phyloP scores from a whole-genome alignment of 1,140 invertebrate genomes.

The Microplitis demolitor region DNA sequence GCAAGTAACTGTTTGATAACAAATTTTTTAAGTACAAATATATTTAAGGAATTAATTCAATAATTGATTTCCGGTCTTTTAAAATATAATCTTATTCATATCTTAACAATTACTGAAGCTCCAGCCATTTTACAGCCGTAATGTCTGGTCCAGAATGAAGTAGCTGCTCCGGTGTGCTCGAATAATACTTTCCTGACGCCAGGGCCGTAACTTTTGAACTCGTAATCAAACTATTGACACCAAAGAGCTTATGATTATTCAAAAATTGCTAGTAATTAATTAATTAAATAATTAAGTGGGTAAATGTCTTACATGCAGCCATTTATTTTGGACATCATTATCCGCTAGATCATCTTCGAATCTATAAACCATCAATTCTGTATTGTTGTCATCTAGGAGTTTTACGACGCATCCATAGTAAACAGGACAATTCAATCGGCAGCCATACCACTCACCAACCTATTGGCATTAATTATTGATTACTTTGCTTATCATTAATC shows the following conservation, averaged over 20 bases:
- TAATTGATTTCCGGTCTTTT: too few relatives aligned
- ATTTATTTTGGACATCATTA: slow-evolving; percentile 44
- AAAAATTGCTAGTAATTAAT: background rate
- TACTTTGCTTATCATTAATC: too few relatives aligned
- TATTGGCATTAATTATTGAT: slow-evolving; percentile 21
- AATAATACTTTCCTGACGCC: slow-evolving; percentile 49
- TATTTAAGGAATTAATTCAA: too few relatives aligned
- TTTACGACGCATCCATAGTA: slow-evolving; percentile 34
- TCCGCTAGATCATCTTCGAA: slow-evolving; percentile 34
- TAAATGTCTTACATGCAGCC: slow-evolving; percentile 42
- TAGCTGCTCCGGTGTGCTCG: slow-evolving; percentile 61
- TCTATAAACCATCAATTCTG: slow-evolving; percentile 33
- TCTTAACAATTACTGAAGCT: slow-evolving; percentile 57
- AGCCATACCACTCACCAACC: slow-evolving; percentile 53
- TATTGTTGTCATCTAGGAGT: slow-evolving; percentile 32
- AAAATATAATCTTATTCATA: too few relatives aligned
- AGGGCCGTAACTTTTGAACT: slow-evolving; percentile 49
- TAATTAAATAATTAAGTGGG: background rate
- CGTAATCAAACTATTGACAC: slow-evolving; percentile 38
- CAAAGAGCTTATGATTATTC: background rate
- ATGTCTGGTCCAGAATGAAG: slow-evolving; percentile 70
- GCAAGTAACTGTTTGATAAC: too few relatives aligned
- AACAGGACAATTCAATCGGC: slow-evolving; percentile 51
- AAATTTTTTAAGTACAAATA: too few relatives aligned
- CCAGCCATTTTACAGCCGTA: slow-evolving; percentile 74